A percentile compares a stretch with the other conserved stretches of the same genome.
Conservation (phyloP, 1,140 invertebrate species). For the Phocides pigmalion region DNA sequence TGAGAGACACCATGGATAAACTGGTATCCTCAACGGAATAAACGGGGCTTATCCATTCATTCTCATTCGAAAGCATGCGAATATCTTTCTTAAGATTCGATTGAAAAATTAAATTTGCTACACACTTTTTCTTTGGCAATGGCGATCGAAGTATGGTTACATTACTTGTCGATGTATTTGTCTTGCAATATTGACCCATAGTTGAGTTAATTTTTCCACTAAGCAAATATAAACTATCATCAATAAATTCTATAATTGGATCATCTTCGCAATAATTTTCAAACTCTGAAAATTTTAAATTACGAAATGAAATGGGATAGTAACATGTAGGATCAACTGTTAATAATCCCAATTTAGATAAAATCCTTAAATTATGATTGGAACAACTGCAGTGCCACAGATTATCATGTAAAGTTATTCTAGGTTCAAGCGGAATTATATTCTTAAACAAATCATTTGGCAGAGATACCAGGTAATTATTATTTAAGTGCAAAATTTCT, state of each 20-base stretch:
- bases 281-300: conserved; percentile 56
- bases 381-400: conserved; percentile 65
- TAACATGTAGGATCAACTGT: conserved; percentile 58
- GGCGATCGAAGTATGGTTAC: background rate
- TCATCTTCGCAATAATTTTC: conserved; percentile 46
- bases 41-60: conserved; percentile 51
- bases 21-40: conserved; percentile 45
- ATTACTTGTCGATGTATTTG: background rate
- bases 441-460: conserved; percentile 55
- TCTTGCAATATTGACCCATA: background rate
- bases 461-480: conserved; percentile 61
- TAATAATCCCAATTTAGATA: conserved; percentile 45
- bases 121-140: conserved; percentile 13
- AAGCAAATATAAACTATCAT: conserved; percentile 11
- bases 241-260: background rate
- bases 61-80: conserved; percentile 21
- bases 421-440: conserved; percentile 44
- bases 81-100: background rate
- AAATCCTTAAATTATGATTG: conserved; percentile 45
- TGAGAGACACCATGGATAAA: conserved; percentile 56
- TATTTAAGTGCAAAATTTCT: conserved; percentile 61
- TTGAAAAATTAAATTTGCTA: background rate
- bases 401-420: conserved; percentile 65
- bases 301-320: conserved; percentile 45
- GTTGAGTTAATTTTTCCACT: background rate